Conservation (phyloP, 2,113 vertebrate genomes). For the Myxocyprinus asiaticus region DNA sequence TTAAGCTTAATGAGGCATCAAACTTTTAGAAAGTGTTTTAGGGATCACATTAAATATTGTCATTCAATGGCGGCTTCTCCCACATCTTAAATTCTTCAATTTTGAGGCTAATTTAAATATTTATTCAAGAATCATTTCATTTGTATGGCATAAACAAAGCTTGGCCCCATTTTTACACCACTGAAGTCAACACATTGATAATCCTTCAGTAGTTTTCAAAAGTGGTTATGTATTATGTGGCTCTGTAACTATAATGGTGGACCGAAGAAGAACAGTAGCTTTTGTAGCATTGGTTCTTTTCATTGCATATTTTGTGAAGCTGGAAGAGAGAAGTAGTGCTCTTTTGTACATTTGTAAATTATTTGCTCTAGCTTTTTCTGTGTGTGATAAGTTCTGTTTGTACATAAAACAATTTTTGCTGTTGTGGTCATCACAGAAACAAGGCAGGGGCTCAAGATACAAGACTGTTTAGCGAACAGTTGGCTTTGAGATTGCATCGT, state of each 20-base stretch:
- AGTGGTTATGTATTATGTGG: not conserved
- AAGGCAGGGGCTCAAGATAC: not conserved
- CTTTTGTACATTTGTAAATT: conserved; percentile 43
- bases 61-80: not conserved
- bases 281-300: conserved; percentile 25
- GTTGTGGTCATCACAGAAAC: not conserved
- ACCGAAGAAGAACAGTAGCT: conserved; percentile 12
- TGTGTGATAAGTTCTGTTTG: conserved; percentile 10
- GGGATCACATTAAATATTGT: not conserved
- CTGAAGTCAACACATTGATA: not conserved
- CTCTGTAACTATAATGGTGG: not conserved
- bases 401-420: no score
- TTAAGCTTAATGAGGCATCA: conserved; percentile 14
- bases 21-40: conserved; percentile 15
- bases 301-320: not conserved
- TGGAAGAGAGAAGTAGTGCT: not conserved
- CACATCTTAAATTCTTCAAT: not conserved
- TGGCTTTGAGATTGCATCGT: not conserved
- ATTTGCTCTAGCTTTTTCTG: conserved; percentile 20
- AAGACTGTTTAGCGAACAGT: not conserved
- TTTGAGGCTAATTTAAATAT: no score
- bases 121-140: no score
- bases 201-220: not conserved
- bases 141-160: not conserved
- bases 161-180: not conserved